A percentile compares a stretch with the other conserved stretches of the same genome.
These are phyloP conservation scores for Crocallis elinguaria DNA, from an alignment of 2,888 invertebrate species.

Conservation along the genomic window DNA sequence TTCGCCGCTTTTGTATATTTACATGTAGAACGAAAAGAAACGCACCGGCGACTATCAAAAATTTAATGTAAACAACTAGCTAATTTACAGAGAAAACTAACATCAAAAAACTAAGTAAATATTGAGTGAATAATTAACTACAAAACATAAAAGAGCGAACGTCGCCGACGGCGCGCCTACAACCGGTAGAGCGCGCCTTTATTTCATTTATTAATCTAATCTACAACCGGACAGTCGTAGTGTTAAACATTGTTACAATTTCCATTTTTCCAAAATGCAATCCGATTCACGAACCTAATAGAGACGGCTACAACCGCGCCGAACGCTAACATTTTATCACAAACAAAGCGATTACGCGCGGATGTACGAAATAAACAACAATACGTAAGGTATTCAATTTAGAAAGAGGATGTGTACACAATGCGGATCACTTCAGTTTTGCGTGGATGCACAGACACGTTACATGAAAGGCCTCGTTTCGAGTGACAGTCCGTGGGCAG, in stretches of 20 bases:
- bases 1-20: constrained; percentile 23
- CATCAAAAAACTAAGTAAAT: constrained; percentile 71
- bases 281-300: constrained; percentile 22
- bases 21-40: constrained; percentile 29
- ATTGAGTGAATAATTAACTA: constrained; percentile 49
- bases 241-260: constrained; percentile 18
- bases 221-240: constrained; percentile 17
- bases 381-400: constrained; percentile 32
- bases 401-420: background rate
- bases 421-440: background rate
- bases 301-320: background rate
- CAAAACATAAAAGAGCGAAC: constrained; percentile 40
- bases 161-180: constrained; percentile 32
- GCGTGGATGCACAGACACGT: constrained; percentile 1
- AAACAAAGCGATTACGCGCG: constrained; percentile 3
- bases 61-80: constrained; percentile 64
- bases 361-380: constrained; percentile 22
- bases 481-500: background rate
- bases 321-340: constrained; percentile 7
- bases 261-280: constrained; percentile 32
- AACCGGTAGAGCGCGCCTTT: constrained; percentile 30
- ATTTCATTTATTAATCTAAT: constrained; percentile 12
- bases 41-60: constrained; percentile 47
- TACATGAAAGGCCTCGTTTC: background rate
- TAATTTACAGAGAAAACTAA: constrained; percentile 67